A percentile compares a stretch with the other conserved stretches of the same genome.
Conservation (phyloP, 1,140 invertebrate species). For the Drosophila yakuba region DNA sequence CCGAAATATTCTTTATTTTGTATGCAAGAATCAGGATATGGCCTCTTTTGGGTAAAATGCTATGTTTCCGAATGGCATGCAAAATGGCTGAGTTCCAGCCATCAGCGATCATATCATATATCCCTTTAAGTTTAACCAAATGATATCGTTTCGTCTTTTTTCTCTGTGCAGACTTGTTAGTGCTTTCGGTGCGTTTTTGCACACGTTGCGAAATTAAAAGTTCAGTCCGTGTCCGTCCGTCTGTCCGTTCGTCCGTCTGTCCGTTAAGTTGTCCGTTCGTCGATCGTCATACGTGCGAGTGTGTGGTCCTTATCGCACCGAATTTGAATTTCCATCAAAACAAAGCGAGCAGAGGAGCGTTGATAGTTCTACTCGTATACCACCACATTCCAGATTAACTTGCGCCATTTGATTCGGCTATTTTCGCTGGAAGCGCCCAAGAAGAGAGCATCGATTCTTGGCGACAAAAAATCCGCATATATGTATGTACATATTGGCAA, state of each 20-base stretch:
- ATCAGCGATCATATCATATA: too few relatives aligned
- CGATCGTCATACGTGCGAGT: slow-evolving; percentile 14
- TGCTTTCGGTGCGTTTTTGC: slow-evolving; percentile 50
- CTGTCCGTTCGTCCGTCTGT: slow-evolving; percentile 2
- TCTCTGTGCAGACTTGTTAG: slow-evolving; percentile 19
- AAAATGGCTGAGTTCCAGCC: too few relatives aligned
- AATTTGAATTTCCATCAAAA: slow-evolving; percentile 58
- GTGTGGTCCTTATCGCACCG: slow-evolving; percentile 69
- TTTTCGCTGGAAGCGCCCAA: slow-evolving; percentile 4
- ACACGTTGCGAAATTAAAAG: slow-evolving; percentile 54
- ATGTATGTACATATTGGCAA: not conserved
- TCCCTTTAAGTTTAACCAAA: too few relatives aligned
- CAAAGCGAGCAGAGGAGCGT: slow-evolving; percentile 26
- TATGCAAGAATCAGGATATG: too few relatives aligned
- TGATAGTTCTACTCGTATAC: slow-evolving; percentile 35
- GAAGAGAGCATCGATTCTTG: slow-evolving; percentile 10
- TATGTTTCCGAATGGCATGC: too few relatives aligned
- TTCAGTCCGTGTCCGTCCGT: slow-evolving; percentile 17
- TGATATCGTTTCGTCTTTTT: not conserved
- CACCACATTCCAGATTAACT: slow-evolving; percentile 44
- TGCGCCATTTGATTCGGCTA: slow-evolving; percentile 27
- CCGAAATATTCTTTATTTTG: too few relatives aligned
- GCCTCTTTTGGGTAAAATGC: too few relatives aligned
- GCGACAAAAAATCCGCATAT: slow-evolving; percentile 12
- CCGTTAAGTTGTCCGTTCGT: slow-evolving; percentile 8